phyloP scores from a whole-genome alignment of 2,797 vertebrate genomes.

The Catharus ustulatus region DNA sequence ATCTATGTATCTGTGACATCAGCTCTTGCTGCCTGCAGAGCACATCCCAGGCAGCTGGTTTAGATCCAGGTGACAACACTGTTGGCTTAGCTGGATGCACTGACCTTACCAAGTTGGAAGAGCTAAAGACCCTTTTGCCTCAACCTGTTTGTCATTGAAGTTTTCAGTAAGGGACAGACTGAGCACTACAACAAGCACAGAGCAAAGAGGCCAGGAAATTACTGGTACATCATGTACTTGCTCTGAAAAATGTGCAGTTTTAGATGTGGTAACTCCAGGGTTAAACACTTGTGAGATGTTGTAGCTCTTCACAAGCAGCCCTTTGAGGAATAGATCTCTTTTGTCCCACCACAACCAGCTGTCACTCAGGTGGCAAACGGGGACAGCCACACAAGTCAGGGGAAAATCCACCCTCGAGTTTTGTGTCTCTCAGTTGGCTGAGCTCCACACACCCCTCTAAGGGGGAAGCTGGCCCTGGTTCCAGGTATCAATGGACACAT shows the following conservation, averaged over 20 bases:
- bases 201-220: not conserved
- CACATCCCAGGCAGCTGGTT: not conserved
- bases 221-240: not conserved
- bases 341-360: not conserved
- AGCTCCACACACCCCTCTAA: not conserved
- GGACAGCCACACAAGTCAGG: not conserved
- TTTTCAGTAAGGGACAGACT: not conserved
- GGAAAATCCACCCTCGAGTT: not conserved
- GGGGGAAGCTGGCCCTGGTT: not conserved
- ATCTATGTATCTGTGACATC: rapidly evolving
- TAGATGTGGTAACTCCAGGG: not conserved
- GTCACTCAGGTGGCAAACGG: not conserved
- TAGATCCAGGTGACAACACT: not conserved
- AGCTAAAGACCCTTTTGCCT: not conserved
- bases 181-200: rapidly evolving
- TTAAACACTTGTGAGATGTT: not conserved
- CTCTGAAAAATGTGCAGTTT: not conserved
- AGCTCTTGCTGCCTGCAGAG: not conserved
- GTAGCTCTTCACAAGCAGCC: not conserved
- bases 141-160: not conserved
- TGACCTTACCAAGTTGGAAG: rapidly evolving
- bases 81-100: not conserved
- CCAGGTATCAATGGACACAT: not conserved
- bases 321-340: not conserved
- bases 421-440: not conserved